Percentiles rank a stretch among this genome's conserved stretches.
phyloP scores from a whole-genome alignment of 2,888 invertebrate species.

The Phortica okadai region DNA sequence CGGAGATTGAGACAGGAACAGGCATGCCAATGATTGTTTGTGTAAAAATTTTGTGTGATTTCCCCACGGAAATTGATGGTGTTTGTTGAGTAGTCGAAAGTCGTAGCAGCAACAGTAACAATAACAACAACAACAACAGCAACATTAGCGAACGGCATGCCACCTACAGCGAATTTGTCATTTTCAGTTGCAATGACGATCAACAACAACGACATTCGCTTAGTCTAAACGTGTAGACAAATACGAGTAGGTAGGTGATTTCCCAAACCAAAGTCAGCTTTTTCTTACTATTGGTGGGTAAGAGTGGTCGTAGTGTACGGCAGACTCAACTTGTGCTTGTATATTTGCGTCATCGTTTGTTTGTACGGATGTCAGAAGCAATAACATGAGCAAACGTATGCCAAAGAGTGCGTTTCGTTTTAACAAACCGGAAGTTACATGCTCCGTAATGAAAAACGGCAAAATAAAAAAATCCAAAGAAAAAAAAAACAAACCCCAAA shows the following conservation, averaged over 20 bases:
- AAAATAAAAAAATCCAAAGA: constrained; percentile 34
- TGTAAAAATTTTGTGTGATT: constrained; percentile 70
- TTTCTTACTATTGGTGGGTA: background rate
- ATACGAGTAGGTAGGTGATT: constrained; percentile 41
- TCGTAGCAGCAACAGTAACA: constrained; percentile 44
- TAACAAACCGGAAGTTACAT: constrained; percentile 71
- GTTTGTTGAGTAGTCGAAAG: constrained; percentile 68
- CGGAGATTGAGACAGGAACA: background rate
- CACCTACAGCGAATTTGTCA: constrained; percentile 71
- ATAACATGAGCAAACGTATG: constrained; percentile 51
- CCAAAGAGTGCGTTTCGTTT: constrained; percentile 64
- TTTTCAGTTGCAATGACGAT: constrained; percentile 55
- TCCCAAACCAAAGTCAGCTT: background rate
- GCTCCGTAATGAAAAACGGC: constrained; percentile 70
- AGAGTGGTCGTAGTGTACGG: background rate
- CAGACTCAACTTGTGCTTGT: background rate
- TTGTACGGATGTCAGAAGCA: constrained; percentile 65
- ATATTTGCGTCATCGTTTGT: constrained; percentile 50
- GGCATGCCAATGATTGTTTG: constrained; percentile 55
- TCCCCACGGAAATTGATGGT: constrained; percentile 70
- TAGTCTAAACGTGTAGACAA: constrained; percentile 63
- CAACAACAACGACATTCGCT: background rate
- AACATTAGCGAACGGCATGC: constrained; percentile 39
- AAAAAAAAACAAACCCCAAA: background rate
- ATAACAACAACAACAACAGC: background rate